These are phyloP conservation scores for Lerema accius DNA, from an alignment of 1,140 invertebrate species.

Conservation along the genomic window DNA sequence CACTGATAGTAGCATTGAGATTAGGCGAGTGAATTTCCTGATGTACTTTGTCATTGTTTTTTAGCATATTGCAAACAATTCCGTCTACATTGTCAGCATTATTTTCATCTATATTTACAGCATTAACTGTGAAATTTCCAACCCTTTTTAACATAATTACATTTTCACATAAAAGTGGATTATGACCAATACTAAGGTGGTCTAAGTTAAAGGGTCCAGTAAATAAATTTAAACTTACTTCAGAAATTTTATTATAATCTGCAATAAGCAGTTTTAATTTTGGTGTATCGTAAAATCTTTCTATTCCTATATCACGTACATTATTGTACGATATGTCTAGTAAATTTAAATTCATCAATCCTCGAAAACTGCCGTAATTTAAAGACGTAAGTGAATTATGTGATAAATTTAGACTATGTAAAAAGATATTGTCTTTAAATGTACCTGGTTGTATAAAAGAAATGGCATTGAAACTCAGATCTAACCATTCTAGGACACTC, in stretches of 20 bases:
- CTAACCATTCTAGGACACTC: slow-evolving; percentile 29
- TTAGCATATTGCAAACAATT: slow-evolving; percentile 50
- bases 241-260: slow-evolving; percentile 40
- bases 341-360: slow-evolving; percentile 30
- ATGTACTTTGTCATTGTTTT: too few species aligned
- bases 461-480: slow-evolving; percentile 45
- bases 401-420: slow-evolving; percentile 45
- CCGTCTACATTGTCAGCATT: slow-evolving; percentile 50
- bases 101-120: slow-evolving; percentile 39
- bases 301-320: slow-evolving; percentile 36
- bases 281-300: slow-evolving; percentile 39
- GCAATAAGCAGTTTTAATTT: slow-evolving; percentile 38
- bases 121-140: slow-evolving; percentile 29
- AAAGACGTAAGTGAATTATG: slow-evolving; percentile 41
- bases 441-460: slow-evolving; percentile 45
- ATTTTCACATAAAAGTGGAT: slow-evolving; percentile 44
- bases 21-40: background rate
- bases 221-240: slow-evolving; percentile 21
- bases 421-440: slow-evolving; percentile 40
- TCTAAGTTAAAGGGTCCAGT: background rate
- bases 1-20: background rate
- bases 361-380: slow-evolving; percentile 48
- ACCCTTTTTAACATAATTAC: slow-evolving; percentile 37
- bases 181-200: slow-evolving; percentile 40
- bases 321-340: slow-evolving; percentile 24